phyloP scores from a whole-genome alignment of 2,888 invertebrate genomes.

The Cecidostiba fungosa region DNA sequence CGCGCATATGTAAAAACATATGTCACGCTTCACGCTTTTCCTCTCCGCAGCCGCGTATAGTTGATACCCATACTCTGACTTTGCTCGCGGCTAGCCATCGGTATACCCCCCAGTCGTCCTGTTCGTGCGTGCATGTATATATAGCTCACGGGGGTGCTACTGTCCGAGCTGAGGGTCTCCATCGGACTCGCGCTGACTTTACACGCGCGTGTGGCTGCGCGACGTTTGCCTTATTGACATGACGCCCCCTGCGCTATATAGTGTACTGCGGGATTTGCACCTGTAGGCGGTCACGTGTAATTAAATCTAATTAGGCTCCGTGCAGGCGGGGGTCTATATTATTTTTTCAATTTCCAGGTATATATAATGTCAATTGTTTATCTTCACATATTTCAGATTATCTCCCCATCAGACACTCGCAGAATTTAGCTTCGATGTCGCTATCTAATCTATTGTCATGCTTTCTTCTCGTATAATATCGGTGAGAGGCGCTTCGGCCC shows the following conservation, averaged over 20 bases:
- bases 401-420: not conserved
- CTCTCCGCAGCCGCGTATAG: not conserved
- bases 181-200: not conserved
- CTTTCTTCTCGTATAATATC: too few species aligned
- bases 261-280: not conserved
- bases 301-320: slow-evolving; percentile 5
- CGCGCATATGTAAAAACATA: slow-evolving; percentile 59
- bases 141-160: not conserved
- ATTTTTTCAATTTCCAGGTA: not conserved
- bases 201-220: not conserved
- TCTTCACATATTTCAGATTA: too few species aligned
- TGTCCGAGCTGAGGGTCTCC: not conserved
- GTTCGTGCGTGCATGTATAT: not conserved
- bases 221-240: not conserved
- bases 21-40: slow-evolving; percentile 34
- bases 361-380: too few species aligned
- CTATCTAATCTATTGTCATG: too few species aligned
- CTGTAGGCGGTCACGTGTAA: not conserved
- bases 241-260: not conserved
- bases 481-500: too few species aligned
- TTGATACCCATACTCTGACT: not conserved
- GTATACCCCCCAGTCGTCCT: not conserved
- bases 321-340: not conserved
- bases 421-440: too few species aligned
- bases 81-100: too few species aligned